Base-by-base conservation (phyloP, 2,797 vertebrate species). In the Xenentodon cancila region DNA sequence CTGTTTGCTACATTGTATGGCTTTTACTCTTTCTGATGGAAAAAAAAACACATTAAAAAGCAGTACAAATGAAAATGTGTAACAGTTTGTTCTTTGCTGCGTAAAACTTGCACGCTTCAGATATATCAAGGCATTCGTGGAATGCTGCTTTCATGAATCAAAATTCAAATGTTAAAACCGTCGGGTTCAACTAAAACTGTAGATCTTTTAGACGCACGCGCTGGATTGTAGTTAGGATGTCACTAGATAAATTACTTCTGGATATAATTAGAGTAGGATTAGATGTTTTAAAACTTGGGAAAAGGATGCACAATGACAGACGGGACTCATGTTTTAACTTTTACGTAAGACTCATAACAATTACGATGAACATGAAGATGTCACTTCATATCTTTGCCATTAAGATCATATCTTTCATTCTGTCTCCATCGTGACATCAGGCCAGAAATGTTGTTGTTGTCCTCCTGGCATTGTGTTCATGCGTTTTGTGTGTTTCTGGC, bases 1-100 rank as follows among this genome's bases (percentile, higher is more conserved):
- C 79, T 90, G 77, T 90, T 95, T 90, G 94, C 93, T 92, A 93
- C 91, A 94, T 93, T 95, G 95, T 97, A 96, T 95, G 95, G 95
- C 96, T 95, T 96, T 95, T 94, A 94, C 87, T 93, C 92, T 93
- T 93, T 94, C 93, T 95, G 94, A 95, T 92, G 88, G 79, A 80
- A 94, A 91, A 94, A n/a, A 91, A 91, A 83, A 88, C 86, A 91
- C 87, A 43, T 92, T 91, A 93, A 93, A 91, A 90, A 37, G 82
- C 87, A 86, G 91, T 91, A 89, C 78, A 89, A 90, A 88, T 87
- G 64, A 79, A 86, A 86, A 89, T 61, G 86, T 81, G 6, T 9
- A 0, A 0, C 8, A 18, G 18, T 51, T 34, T 50, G 1, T 57
- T 66, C 13, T 45, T 43, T 43, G 11, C 40, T 43, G 7, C 40